phyloP scores from a whole-genome alignment of 1,140 invertebrate genomes.

The Agrypnia vestita region DNA sequence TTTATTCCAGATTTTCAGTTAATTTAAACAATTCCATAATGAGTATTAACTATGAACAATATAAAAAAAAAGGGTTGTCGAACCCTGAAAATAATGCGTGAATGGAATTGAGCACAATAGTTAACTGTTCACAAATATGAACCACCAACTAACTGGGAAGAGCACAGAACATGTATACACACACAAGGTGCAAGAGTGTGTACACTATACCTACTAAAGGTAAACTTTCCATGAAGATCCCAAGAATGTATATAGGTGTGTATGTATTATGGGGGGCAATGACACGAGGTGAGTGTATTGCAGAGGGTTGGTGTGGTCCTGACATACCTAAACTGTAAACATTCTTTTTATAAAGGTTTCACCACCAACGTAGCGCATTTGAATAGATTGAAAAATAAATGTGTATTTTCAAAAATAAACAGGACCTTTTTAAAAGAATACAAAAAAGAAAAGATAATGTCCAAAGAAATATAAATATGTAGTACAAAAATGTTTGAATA shows the following conservation, averaged over 20 bases:
- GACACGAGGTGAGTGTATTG: conserved; percentile 18
- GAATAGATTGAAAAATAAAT: not conserved
- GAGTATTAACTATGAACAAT: too few relatives aligned
- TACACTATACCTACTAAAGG: conserved; percentile 10
- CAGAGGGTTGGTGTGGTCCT: not conserved
- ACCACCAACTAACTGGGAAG: conserved; percentile 9
- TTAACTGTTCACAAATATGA: conserved; percentile 22
- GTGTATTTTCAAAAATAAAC: not conserved
- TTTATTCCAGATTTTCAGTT: not conserved
- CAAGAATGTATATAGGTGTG: conserved; percentile 12
- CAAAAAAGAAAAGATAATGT: too few relatives aligned
- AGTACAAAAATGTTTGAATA: too few relatives aligned
- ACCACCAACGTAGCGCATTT: not conserved
- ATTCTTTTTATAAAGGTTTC: not conserved
- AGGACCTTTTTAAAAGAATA: too few relatives aligned
- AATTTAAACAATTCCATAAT: not conserved
- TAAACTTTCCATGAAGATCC: conserved; percentile 29
- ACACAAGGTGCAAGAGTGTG: conserved; percentile 1
- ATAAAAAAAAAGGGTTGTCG: not conserved
- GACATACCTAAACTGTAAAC: not conserved
- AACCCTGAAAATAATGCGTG: not conserved
- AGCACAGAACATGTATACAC: not conserved
- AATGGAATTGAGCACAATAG: not conserved
- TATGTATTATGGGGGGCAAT: conserved; percentile 12
- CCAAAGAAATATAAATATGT: too few relatives aligned